phyloP scores from a whole-genome alignment of 2,797 vertebrate species.

The Tadarida brasiliensis region DNA sequence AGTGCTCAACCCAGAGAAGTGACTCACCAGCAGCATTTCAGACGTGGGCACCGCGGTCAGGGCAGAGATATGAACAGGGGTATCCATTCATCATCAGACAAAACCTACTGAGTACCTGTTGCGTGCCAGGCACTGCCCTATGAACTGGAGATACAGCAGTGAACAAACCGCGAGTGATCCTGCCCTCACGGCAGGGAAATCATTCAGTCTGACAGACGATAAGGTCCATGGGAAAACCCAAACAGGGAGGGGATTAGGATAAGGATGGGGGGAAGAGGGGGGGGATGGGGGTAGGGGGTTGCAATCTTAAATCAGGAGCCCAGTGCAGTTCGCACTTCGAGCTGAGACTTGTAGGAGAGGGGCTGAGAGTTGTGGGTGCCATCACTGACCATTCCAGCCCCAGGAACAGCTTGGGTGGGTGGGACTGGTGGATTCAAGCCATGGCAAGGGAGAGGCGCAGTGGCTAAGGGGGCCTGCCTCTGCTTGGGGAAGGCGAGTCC shows the following conservation, averaged over 20 bases:
- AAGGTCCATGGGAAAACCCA: background rate
- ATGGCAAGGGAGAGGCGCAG: background rate
- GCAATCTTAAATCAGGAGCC: background rate
- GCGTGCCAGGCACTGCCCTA: background rate
- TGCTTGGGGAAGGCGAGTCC: too few relatives aligned
- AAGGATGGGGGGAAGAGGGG: background rate
- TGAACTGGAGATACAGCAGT: background rate
- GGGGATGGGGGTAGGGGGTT: background rate
- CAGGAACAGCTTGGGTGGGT: background rate
- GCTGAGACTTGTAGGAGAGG: background rate
- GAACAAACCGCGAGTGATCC: background rate
- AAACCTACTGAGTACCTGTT: background rate
- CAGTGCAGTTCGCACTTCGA: background rate
- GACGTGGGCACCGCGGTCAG: background rate
- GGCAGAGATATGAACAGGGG: background rate
- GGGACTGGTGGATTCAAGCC: background rate
- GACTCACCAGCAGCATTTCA: background rate
- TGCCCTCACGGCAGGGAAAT: fast-evolving
- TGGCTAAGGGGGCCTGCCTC: background rate
- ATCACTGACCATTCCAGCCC: background rate
- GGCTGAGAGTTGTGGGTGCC: background rate
- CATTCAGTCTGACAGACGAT: background rate
- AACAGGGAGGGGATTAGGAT: background rate
- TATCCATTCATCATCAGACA: background rate
- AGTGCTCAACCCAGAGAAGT: background rate